Evolutionary conservation across 1,140 invertebrate genomes (phyloP).

Genomic region (Drosophila nigromelanica): DNA sequence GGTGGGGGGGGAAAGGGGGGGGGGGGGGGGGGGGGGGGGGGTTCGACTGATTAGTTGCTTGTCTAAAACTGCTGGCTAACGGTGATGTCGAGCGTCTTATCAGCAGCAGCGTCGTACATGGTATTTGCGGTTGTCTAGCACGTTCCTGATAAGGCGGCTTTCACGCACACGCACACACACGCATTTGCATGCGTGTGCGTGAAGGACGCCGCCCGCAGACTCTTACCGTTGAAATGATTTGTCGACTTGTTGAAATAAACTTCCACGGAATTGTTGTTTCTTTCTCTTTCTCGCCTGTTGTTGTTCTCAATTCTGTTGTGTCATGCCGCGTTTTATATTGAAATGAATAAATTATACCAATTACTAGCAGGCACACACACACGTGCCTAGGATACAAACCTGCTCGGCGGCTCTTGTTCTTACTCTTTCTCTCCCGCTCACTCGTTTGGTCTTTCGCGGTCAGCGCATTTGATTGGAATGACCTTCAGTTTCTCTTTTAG

Average conservation of each 20-base stretch:
- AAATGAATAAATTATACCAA: conserved; percentile 30
- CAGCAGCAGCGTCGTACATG: not conserved
- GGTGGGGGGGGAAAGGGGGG: no score
- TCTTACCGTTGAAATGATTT: conserved; percentile 15
- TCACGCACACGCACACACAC: not conserved
- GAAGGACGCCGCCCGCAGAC: not conserved
- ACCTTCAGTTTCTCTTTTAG: conserved; percentile 32
- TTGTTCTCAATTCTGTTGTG: conserved; percentile 24
- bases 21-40: not conserved
- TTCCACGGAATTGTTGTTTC: not conserved
- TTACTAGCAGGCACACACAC: conserved; percentile 15
- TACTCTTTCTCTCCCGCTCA: conserved; percentile 23
- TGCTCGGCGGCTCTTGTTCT: conserved; percentile 26
- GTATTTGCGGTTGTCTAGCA: conserved; percentile 27
- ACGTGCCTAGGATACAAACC: conserved; percentile 25
- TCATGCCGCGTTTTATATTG: conserved; percentile 38
- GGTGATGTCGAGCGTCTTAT: conserved; percentile 32
- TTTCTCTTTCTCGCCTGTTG: not conserved
- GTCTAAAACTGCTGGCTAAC: not conserved
- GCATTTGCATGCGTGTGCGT: not conserved
- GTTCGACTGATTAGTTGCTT: not conserved
- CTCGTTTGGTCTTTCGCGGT: conserved; percentile 2
- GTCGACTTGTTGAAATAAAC: conserved; percentile 5
- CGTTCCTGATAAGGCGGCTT: conserved; percentile 46
- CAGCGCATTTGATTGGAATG: conserved; percentile 24